Evolutionary conservation across 2,797 vertebrate genomes (phyloP).

Genomic region (Labeo calbasu): DNA sequence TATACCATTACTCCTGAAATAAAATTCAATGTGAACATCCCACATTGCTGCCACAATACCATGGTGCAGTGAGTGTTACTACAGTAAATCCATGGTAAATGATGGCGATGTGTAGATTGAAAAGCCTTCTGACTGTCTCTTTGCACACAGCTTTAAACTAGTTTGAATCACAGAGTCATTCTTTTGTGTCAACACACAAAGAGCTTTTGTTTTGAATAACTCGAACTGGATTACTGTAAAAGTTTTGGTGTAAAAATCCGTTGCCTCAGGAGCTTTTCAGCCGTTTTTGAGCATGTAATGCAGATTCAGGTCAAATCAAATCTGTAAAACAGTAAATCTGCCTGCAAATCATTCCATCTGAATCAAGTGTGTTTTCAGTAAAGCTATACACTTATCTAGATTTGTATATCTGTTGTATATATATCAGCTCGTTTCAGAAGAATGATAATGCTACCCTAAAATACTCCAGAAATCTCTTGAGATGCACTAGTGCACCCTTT

Average conservation of each 20-base stretch:
- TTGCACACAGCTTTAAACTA: too few species aligned
- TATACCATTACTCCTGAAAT: too few species aligned
- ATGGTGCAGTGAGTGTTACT: too few species aligned
- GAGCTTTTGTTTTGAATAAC: background rate
- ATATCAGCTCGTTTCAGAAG: conserved; percentile 12
- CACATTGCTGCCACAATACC: too few species aligned
- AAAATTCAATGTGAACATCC: too few species aligned
- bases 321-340: background rate
- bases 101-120: too few species aligned
- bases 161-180: background rate
- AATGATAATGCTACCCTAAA: conserved; percentile 1
- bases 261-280: background rate
- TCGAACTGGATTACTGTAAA: background rate
- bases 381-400: background rate
- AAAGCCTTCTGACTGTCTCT: too few species aligned
- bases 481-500: conserved; percentile 53
- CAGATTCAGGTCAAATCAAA: background rate
- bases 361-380: background rate
- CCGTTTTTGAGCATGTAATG: background rate
- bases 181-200: conserved; percentile 4
- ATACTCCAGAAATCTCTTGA: conserved; percentile 36
- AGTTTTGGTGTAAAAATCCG: background rate
- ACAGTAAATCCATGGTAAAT: too few species aligned
- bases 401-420: background rate
- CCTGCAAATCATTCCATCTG: background rate